Percentiles rank a stretch among this genome's conserved stretches.
Conservation (phyloP, 2,113 vertebrate genomes). For the Leucosticte australis region DNA sequence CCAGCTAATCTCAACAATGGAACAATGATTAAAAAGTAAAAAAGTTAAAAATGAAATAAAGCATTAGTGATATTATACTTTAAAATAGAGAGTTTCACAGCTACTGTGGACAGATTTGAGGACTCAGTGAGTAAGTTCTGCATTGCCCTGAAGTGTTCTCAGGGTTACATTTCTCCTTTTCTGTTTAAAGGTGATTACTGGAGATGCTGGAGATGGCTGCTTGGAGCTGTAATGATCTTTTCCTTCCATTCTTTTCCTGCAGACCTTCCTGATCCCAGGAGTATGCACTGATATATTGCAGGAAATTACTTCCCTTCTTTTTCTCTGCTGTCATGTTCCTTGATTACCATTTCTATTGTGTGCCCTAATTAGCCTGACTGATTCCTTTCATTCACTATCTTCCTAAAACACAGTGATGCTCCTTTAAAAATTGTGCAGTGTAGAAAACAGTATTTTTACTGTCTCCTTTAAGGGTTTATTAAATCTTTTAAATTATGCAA, state of each 20-base stretch:
- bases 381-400: background rate
- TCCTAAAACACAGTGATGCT: background rate
- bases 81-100: background rate
- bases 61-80: background rate
- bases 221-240: background rate
- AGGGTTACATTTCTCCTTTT: background rate
- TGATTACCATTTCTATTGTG: background rate
- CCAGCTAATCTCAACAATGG: background rate
- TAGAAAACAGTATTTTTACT: background rate
- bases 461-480: background rate
- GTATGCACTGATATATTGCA: background rate
- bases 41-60: background rate
- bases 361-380: background rate
- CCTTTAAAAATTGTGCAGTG: background rate
- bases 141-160: background rate
- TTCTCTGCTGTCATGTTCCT: background rate
- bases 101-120: background rate
- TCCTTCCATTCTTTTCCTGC: background rate
- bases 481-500: background rate
- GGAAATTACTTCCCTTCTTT: background rate
- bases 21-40: background rate
- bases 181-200: background rate
- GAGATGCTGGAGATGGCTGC: background rate
- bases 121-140: background rate
- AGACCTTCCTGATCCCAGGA: background rate